Base-by-base conservation (phyloP, 2,113 vertebrate species). In the Datnioides undecimradiatus region DNA sequence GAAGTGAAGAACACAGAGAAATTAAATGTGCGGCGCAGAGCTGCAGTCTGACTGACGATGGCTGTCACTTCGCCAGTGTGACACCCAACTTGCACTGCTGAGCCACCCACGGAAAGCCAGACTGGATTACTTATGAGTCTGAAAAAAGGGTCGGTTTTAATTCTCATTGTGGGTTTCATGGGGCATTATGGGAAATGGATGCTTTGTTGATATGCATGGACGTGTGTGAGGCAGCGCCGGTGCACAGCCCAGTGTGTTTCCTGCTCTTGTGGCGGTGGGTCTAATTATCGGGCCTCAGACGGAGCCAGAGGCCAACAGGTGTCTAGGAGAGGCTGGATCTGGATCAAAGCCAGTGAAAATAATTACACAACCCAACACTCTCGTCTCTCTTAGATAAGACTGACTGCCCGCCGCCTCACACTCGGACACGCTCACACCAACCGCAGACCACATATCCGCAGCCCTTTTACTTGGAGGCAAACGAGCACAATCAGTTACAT, bases 311-410 rank as follows among this genome's bases (percentile, higher is more conserved):
- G 90, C 84, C 88, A 93, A 92, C 94, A 94, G 93, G 92, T 94
- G 93, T 90, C 86, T 73, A n/a, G 75, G 87, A 84, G 87, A 91
- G 59, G 76, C 87, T 77, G 73, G 73, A 82, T 83, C 87, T 92
- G 91, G 88, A 94, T 95, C 90, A 93, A 93, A 95, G 92, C 92
- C 91, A 89, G 84, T 23, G 72, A 85, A 92, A 88, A 91, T 94
- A 93, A 95, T 93, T 91, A 93, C 89, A 89, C 86, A 73, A 78
- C 45, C 88, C 59, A 29, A 63, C n/a, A n/a, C 82, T 82, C 79
- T 80, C 68, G 45, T 25, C 55, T 81, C 77, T 36, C 58, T 70
- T 16, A 80, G 87, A 92, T 90, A 90, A 90, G 80, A 82, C 74
- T 82, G 57, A 72, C 80, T 29, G 72, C 70, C 77, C 69, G 55